phyloP scores from a whole-genome alignment of 1,140 invertebrate species.

The Pollicipes pollicipes region DNA sequence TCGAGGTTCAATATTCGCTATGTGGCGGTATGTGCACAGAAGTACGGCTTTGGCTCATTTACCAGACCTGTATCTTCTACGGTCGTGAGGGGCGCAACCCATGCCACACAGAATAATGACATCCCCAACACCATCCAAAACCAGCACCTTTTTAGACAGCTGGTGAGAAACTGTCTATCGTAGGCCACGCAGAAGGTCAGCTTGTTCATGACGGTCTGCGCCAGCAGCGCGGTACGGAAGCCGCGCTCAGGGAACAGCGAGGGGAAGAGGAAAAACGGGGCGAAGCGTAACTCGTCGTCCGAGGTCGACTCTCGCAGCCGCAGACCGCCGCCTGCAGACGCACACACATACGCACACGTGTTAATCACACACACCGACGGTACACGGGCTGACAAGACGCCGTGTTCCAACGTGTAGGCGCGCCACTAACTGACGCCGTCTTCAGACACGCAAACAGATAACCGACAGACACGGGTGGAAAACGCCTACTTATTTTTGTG shows the following conservation, averaged over 20 bases:
- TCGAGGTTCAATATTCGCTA: no score
- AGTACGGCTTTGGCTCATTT: no score
- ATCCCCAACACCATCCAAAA: neutral
- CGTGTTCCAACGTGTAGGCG: no score
- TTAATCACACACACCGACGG: no score
- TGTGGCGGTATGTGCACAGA: no score
- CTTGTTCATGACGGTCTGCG: neutral
- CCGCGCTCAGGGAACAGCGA: neutral
- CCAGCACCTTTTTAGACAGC: neutral
- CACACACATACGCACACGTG: no score
- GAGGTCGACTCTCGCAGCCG: neutral
- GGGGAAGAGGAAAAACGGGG: neutral
- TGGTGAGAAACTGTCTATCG: constrained; percentile 4
- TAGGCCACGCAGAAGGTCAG: neutral
- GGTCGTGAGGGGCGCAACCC: no score
- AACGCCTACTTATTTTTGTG: no score
- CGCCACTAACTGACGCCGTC: no score
- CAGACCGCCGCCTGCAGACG: neutral
- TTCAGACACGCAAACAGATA: no score
- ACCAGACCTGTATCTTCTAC: neutral
- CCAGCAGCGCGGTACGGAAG: neutral
- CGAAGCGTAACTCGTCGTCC: neutral
- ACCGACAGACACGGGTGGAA: no score
- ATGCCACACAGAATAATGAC: constrained; percentile 2
- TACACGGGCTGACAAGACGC: no score